These are phyloP conservation scores for Eulemur albifrons DNA, from an alignment of 2,797 vertebrate species.

Conservation along the genomic window DNA sequence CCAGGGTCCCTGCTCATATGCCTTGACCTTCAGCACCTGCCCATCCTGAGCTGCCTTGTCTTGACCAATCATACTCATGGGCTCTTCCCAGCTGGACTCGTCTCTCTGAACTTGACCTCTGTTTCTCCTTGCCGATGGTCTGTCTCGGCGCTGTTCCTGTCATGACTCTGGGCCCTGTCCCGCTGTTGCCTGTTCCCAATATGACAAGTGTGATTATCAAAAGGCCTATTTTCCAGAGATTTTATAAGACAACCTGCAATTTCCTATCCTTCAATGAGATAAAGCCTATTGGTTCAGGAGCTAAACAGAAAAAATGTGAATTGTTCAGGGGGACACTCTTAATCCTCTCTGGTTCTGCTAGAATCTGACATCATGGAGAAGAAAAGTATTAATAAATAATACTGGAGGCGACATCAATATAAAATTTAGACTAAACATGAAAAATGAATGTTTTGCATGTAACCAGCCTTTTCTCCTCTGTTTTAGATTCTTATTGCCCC, in stretches of 20 bases:
- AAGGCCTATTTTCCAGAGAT: constrained; percentile 62
- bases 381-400: constrained; percentile 49
- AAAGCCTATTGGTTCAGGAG: constrained; percentile 40
- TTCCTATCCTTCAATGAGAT: constrained; percentile 49
- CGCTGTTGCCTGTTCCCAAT: constrained; percentile 53
- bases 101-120: constrained; percentile 21
- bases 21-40: neutral
- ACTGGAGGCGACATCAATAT: neutral
- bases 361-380: constrained; percentile 49
- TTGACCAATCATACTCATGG: neutral
- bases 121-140: constrained; percentile 47
- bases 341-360: neutral
- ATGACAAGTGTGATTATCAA: constrained; percentile 70
- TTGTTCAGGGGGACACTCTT: neutral
- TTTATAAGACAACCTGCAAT: constrained; percentile 65
- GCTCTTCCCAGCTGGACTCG: neutral
- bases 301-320: constrained; percentile 21
- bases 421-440: constrained; percentile 17
- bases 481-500: constrained; percentile 2
- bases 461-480: constrained; percentile 16
- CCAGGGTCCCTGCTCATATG: neutral
- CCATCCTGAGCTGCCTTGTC: neutral
- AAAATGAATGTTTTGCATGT: neutral
- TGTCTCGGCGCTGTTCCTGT: neutral
- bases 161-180: constrained; percentile 2